These are phyloP conservation scores for Sebastes baramenuke DNA, from an alignment of 2,797 vertebrate species.

Conservation along the genomic window DNA sequence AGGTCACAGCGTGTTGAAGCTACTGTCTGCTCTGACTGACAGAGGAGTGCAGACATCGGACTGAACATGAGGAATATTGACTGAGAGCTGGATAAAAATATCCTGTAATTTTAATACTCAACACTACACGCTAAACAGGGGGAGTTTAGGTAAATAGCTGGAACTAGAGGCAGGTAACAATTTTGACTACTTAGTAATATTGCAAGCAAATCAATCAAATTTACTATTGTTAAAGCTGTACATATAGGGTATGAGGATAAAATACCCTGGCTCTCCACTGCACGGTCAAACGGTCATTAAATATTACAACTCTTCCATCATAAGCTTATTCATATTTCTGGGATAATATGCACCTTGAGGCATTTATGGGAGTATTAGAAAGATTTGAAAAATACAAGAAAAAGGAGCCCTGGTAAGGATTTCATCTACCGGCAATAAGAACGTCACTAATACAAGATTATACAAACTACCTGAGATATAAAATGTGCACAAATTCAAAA, in stretches of 20 bases:
- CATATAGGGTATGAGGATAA: not conserved
- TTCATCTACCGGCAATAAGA: not conserved
- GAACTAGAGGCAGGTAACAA: not conserved
- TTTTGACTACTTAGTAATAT: not conserved
- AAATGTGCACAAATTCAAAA: not conserved
- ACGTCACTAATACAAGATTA: not conserved
- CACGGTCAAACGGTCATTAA: not conserved
- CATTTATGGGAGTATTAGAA: not conserved
- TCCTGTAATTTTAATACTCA: not conserved
- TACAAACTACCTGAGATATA: not conserved
- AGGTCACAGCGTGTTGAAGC: slow-evolving; percentile 61
- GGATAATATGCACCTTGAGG: not conserved
- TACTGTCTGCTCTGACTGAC: slow-evolving; percentile 30
- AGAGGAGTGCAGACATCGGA: slow-evolving; percentile 7
- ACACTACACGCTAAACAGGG: not conserved
- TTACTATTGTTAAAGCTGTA: not conserved
- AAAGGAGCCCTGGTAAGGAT: not conserved
- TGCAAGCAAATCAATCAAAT: not conserved
- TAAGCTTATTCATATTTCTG: not conserved
- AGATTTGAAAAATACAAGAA: not conserved
- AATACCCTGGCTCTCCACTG: not conserved
- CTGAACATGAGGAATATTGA: slow-evolving; percentile 12
- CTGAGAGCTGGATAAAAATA: not conserved
- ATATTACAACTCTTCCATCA: not conserved
- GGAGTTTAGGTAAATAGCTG: not conserved